These are phyloP conservation scores for Protomyctophum bolini DNA, from an alignment of 2,113 vertebrate genomes.

Conservation along the genomic window DNA sequence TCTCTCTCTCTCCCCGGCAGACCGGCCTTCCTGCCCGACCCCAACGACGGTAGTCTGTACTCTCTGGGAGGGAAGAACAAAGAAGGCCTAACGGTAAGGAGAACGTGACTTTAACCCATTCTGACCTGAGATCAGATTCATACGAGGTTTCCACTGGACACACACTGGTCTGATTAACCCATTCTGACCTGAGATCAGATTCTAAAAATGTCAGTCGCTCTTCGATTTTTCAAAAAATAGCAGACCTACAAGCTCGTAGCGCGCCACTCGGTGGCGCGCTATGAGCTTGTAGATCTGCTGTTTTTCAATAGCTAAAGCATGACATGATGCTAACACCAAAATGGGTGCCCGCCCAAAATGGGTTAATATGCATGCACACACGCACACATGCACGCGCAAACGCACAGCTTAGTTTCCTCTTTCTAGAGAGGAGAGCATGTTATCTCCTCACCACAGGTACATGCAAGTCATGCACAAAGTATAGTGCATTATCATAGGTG, in stretches of 20 bases:
- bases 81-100: slow-evolving; percentile 92
- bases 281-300: too few species aligned
- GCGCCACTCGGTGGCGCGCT: too few species aligned
- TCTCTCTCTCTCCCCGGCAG: slow-evolving; percentile 80
- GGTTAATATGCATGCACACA: neutral
- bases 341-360: too few species aligned
- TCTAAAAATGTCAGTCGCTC: too few species aligned
- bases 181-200: too few species aligned
- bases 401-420: slow-evolving; percentile 34
- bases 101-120: slow-evolving; percentile 1
- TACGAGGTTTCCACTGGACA: too few species aligned
- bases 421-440: slow-evolving; percentile 34
- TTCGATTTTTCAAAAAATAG: too few species aligned
- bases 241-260: too few species aligned
- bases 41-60: slow-evolving; percentile 96
- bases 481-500: slow-evolving; percentile 1
- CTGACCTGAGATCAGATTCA: too few species aligned
- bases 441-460: neutral
- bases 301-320: too few species aligned
- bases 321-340: too few species aligned
- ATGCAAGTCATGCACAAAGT: neutral
- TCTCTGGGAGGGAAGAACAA: slow-evolving; percentile 94
- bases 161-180: too few species aligned
- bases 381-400: neutral
- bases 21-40: slow-evolving; percentile 96